These are phyloP conservation scores for Donacobius atricapilla DNA, from an alignment of 2,113 vertebrate genomes.

Conservation along the genomic window DNA sequence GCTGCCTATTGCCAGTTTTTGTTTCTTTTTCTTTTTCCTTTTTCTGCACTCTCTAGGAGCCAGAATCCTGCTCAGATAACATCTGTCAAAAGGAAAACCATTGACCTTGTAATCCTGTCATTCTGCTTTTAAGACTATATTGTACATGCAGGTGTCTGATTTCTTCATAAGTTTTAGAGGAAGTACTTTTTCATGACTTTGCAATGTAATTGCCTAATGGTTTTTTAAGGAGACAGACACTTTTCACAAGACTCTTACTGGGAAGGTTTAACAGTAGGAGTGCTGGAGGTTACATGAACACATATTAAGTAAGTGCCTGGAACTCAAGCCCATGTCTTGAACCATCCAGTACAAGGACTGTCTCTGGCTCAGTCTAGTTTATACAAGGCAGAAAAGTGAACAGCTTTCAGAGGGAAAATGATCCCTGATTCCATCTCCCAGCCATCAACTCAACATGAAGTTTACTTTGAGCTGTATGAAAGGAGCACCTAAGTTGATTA, in stretches of 20 bases:
- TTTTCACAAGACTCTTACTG: not conserved
- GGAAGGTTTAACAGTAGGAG: not conserved
- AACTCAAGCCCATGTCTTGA: not conserved
- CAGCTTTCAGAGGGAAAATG: not conserved
- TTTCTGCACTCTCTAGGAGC: not conserved
- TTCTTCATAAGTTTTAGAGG: constrained; percentile 38
- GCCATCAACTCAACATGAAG: not conserved
- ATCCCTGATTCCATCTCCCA: not conserved
- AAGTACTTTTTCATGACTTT: constrained; percentile 40
- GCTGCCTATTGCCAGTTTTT: not conserved
- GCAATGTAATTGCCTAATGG: constrained; percentile 5
- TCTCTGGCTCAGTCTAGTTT: not conserved
- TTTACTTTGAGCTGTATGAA: not conserved
- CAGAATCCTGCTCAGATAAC: not conserved
- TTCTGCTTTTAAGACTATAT: not conserved
- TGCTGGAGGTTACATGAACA: not conserved
- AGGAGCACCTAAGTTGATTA: not conserved
- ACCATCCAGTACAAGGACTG: not conserved
- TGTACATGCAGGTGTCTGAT: constrained; percentile 2
- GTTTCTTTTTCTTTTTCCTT: not conserved
- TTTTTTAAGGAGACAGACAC: constrained; percentile 21
- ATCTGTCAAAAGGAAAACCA: constrained; percentile 21
- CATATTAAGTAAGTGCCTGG: not conserved
- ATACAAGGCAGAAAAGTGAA: not conserved
- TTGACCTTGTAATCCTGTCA: constrained; percentile 35